Evolutionary conservation across 1,140 invertebrate species (phyloP).

Genomic region (Philotrypesis tridentata): DNA sequence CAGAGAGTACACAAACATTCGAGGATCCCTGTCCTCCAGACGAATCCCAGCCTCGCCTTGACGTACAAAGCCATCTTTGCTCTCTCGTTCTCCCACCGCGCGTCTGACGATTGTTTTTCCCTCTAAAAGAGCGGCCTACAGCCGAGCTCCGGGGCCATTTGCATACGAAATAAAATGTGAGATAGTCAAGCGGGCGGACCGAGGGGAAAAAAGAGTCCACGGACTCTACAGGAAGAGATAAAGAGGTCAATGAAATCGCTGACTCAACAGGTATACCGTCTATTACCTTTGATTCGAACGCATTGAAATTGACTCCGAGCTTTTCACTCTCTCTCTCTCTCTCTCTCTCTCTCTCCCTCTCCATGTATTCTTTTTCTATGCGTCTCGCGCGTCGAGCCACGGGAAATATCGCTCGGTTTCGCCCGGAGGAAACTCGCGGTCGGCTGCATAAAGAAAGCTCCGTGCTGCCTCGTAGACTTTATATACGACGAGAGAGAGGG

Average conservation of each 20-base stretch:
- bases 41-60: no score
- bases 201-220: background rate
- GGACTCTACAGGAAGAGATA: background rate
- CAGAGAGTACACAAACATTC: background rate
- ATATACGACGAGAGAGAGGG: background rate
- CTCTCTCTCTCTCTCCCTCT: background rate
- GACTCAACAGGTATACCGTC: slow-evolving; percentile 54
- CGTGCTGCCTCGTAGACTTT: no score
- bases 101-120: background rate
- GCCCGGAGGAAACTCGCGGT: background rate
- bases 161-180: background rate
- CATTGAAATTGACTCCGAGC: slow-evolving; percentile 45
- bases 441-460: no score
- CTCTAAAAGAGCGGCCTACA: background rate
- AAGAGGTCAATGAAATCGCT: slow-evolving; percentile 13
- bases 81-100: background rate
- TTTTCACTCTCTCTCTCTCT: background rate
- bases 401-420: background rate
- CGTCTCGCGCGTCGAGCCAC: no score
- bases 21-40: background rate
- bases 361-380: no score
- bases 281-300: slow-evolving; percentile 45
- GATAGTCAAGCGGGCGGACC: no score
- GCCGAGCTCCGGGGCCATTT: background rate
- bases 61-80: no score